Evolutionary conservation across 1,140 invertebrate genomes (phyloP).

Genomic region (Zelostemma sp.): DNA sequence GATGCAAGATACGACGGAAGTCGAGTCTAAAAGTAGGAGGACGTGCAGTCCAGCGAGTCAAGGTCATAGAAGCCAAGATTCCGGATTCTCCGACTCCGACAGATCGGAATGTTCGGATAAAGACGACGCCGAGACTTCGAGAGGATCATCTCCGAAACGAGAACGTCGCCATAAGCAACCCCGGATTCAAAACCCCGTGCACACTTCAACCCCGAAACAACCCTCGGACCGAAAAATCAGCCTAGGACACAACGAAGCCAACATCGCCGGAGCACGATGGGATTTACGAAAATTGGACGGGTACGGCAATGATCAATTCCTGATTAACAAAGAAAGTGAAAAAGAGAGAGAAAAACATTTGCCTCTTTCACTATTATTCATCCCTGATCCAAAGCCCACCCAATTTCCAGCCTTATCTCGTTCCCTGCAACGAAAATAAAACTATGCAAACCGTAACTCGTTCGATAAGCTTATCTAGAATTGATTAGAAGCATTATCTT

Average conservation of each 20-base stretch:
- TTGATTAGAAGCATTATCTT: not conserved
- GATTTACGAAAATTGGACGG: slow-evolving; percentile 32
- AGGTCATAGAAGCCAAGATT: slow-evolving; percentile 69
- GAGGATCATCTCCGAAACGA: slow-evolving; percentile 33
- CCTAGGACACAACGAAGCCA: slow-evolving; percentile 5
- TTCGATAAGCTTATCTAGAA: not conserved
- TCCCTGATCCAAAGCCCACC: not conserved
- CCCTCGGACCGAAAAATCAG: slow-evolving; percentile 5
- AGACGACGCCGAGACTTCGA: slow-evolving; percentile 20
- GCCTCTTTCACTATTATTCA: too few species aligned
- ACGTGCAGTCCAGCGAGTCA: slow-evolving; percentile 54
- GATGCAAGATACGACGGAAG: slow-evolving; percentile 4
- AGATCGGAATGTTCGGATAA: slow-evolving; percentile 48
- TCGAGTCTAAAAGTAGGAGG: slow-evolving; percentile 23
- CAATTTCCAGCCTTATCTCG: not conserved
- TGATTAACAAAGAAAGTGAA: too few species aligned
- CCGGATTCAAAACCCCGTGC: slow-evolving; percentile 41
- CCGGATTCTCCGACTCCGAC: slow-evolving; percentile 71
- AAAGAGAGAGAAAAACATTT: too few species aligned
- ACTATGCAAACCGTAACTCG: too few species aligned
- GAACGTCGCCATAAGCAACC: slow-evolving; percentile 27
- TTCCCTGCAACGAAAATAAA: too few species aligned
- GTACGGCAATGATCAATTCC: slow-evolving; percentile 12
- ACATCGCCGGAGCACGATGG: slow-evolving; percentile 26
- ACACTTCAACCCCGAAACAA: slow-evolving; percentile 61